phyloP scores from a whole-genome alignment of 92 coral and sea anemone genomes.

The Hydrozoanthus gracilis region DNA sequence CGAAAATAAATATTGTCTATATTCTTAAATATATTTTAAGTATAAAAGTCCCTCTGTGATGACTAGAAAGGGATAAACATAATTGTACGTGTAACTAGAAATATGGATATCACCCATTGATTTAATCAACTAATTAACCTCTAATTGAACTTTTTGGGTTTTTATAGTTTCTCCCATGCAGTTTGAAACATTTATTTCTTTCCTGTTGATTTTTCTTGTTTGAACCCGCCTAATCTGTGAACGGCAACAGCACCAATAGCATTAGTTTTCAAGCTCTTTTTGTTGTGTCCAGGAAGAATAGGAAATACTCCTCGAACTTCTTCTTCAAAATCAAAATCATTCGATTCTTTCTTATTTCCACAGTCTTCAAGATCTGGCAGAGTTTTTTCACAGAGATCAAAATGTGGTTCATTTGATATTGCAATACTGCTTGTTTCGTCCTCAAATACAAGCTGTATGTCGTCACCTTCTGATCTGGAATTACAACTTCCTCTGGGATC shows the following conservation, averaged over 20 bases:
- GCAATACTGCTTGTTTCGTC: not conserved
- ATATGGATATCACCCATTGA: too few relatives aligned
- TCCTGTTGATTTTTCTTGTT: too few relatives aligned
- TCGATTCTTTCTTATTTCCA: not conserved
- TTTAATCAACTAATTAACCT: too few relatives aligned
- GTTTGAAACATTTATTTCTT: too few relatives aligned
- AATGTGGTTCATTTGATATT: too few relatives aligned
- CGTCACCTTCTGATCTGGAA: not conserved
- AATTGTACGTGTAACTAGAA: too few relatives aligned
- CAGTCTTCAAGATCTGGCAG: not conserved
- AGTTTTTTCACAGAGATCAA: not conserved
- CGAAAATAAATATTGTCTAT: too few relatives aligned
- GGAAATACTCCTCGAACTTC: constrained; percentile 34
- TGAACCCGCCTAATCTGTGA: not conserved
- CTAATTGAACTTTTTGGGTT: too few relatives aligned
- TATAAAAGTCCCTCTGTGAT: too few relatives aligned
- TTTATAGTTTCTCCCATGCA: too few relatives aligned
- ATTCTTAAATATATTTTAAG: too few relatives aligned
- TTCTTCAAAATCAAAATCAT: constrained; percentile 25
- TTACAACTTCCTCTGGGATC: not conserved
- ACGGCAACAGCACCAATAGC: constrained; percentile 26
- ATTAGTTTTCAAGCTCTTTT: not conserved
- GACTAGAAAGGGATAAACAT: too few relatives aligned
- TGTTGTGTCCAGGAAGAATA: not conserved
- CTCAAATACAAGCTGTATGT: not conserved